A percentile compares a stretch with the other conserved stretches of the same genome.
Conservation (phyloP, 2,888 invertebrate species). For the Ophion ellenae region DNA sequence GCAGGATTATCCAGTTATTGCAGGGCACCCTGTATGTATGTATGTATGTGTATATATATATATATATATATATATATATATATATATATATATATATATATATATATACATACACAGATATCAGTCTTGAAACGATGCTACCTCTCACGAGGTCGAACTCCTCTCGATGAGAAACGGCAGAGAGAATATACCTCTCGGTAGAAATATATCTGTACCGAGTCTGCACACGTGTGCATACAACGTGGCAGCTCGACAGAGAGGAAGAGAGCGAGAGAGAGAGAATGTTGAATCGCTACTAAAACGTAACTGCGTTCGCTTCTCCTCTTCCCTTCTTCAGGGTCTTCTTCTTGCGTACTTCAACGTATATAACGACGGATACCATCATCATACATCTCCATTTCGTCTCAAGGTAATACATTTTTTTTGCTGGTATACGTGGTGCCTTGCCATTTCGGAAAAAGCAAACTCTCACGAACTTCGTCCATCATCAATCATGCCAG, state of each 20-base stretch:
- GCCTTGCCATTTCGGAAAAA: slow-evolving; percentile 1
- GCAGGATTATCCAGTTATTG: no score
- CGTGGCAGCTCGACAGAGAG: slow-evolving; percentile 63
- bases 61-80: no score
- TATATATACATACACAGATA: neutral
- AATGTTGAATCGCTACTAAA: slow-evolving; percentile 34
- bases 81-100: neutral
- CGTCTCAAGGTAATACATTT: slow-evolving; percentile 19
- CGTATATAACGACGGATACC: slow-evolving; percentile 37
- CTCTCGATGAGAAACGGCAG: slow-evolving; percentile 32
- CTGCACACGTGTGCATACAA: slow-evolving; percentile 72
- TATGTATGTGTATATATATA: no score
- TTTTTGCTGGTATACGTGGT: slow-evolving; percentile 15
- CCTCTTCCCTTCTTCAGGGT: slow-evolving; percentile 17
- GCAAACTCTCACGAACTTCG: slow-evolving; percentile 28
- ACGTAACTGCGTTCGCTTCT: slow-evolving; percentile 44
- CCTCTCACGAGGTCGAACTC: slow-evolving; percentile 46
- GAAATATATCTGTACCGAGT: slow-evolving; percentile 68
- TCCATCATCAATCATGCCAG: slow-evolving; percentile 1
- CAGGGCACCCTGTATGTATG: no score
- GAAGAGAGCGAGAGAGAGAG: slow-evolving; percentile 52
- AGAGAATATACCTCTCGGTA: slow-evolving; percentile 44
- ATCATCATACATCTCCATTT: slow-evolving; percentile 49
- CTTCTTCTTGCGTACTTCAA: slow-evolving; percentile 32
- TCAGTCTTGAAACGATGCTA: slow-evolving; percentile 31